Evolutionary conservation across 2,888 invertebrate species (phyloP).

Genomic region (Volucella zonaria): DNA sequence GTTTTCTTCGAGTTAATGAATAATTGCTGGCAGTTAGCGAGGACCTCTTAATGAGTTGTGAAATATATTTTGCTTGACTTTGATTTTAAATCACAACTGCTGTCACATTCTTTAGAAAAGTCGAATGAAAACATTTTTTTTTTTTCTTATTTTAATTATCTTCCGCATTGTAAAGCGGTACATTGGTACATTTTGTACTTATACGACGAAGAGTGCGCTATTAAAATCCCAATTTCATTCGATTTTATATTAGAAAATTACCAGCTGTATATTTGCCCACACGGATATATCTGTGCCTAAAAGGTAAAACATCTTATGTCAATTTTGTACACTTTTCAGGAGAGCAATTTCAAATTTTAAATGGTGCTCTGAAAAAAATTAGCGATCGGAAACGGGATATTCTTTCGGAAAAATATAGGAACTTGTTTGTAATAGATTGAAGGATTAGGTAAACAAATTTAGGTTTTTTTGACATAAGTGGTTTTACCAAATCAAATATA

Average conservation of each 20-base stretch:
- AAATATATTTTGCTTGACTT: slow-evolving; percentile 74
- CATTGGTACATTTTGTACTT: not conserved
- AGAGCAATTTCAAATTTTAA: too few relatives aligned
- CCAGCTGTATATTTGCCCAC: not conserved
- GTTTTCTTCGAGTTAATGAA: slow-evolving; percentile 79
- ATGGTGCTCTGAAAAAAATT: too few relatives aligned
- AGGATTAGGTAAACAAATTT: too few relatives aligned
- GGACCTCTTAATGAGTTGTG: slow-evolving; percentile 74
- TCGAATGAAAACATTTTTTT: slow-evolving; percentile 8
- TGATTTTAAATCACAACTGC: slow-evolving; percentile 73
- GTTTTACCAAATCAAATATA: too few relatives aligned
- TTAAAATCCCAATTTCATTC: slow-evolving; percentile 72
- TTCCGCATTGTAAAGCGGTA: slow-evolving; percentile 55
- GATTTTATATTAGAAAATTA: slow-evolving; percentile 48
- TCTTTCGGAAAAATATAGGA: too few relatives aligned
- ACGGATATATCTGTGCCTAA: too few relatives aligned
- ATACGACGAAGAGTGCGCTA: slow-evolving; percentile 41
- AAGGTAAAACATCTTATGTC: too few relatives aligned
- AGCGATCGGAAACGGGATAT: too few relatives aligned
- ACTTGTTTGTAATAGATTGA: too few relatives aligned
- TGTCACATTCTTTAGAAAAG: slow-evolving; percentile 67
- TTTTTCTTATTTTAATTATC: slow-evolving; percentile 56
- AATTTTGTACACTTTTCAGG: too few relatives aligned
- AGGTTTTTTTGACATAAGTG: too few relatives aligned
- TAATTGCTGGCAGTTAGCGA: slow-evolving; percentile 80